Conservation (phyloP, 2,113 vertebrate genomes). For the Labeo rohita region DNA sequence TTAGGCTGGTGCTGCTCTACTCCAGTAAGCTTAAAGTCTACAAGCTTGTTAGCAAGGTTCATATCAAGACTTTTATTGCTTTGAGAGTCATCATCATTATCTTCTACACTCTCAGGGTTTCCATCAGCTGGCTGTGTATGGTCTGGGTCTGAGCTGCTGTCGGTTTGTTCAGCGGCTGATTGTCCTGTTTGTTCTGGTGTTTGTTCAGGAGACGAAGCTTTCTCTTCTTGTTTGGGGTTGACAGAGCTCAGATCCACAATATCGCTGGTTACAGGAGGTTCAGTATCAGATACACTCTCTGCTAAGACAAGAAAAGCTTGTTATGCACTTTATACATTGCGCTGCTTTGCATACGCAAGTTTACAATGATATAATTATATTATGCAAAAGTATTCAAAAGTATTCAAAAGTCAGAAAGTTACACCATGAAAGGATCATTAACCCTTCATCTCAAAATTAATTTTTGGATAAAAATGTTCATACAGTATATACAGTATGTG, state of each 20-base stretch:
- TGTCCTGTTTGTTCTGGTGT: conserved; percentile 54
- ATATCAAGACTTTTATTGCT: conserved; percentile 96
- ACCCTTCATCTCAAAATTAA: background rate
- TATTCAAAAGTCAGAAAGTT: no score
- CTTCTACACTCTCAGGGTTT: background rate
- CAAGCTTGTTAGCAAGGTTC: conserved; percentile 91
- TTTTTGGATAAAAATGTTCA: background rate
- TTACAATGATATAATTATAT: background rate
- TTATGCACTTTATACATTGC: background rate
- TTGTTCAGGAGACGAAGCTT: conserved; percentile 28
- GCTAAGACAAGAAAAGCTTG: conserved; percentile 44
- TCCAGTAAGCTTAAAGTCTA: conserved; percentile 88
- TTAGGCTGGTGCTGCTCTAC: conserved; percentile 28
- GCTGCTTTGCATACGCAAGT: background rate
- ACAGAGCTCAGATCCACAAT: conserved; percentile 73
- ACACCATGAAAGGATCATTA: background rate
- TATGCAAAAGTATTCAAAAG: no score
- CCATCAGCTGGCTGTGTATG: conserved; percentile 4
- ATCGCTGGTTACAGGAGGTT: conserved; percentile 70
- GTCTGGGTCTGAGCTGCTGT: conserved; percentile 31
- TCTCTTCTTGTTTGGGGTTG: conserved; percentile 54
- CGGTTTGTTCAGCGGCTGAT: conserved; percentile 53
- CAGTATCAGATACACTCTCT: conserved; percentile 87
- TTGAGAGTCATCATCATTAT: conserved; percentile 75
- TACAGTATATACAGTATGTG: no score